These are phyloP conservation scores for Pollachius pollachius DNA, from an alignment of 2,113 vertebrate species.

Conservation along the genomic window DNA sequence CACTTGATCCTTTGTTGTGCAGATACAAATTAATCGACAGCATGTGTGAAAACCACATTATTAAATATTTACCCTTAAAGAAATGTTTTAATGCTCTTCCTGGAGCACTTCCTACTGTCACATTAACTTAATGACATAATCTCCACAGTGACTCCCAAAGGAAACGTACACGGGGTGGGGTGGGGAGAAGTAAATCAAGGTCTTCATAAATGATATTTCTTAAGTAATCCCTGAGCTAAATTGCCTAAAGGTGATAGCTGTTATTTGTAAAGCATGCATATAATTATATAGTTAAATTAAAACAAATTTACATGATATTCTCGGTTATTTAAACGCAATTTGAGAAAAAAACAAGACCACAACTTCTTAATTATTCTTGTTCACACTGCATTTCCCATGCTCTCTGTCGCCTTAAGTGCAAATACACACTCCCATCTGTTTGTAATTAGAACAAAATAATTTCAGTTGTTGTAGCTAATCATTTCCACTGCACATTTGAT, in stretches of 20 bases:
- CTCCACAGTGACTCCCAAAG: conserved; percentile 42
- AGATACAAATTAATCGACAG: too few relatives aligned
- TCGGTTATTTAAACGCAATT: conserved; percentile 93
- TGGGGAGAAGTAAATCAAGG: conserved; percentile 29
- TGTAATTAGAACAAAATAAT: conserved; percentile 99
- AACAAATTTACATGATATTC: conserved; percentile 95
- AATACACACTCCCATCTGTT: conserved; percentile 99
- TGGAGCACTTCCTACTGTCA: conserved; percentile 14
- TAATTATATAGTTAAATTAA: conserved; percentile 96
- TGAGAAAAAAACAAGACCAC: conserved; percentile 78
- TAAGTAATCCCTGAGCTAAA: conserved; percentile 21
- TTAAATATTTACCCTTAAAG: too few relatives aligned
- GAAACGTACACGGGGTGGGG: not conserved
- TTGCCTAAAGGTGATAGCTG: conserved; percentile 28
- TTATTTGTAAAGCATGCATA: conserved; percentile 82
- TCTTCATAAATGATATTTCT: conserved; percentile 9
- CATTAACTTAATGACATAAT: conserved; percentile 29
- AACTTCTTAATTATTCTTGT: conserved; percentile 99
- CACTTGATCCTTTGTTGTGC: too few relatives aligned
- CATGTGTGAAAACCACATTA: too few relatives aligned
- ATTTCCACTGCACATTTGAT: conserved; percentile 99
- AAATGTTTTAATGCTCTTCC: not conserved
- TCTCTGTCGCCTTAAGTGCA: conserved; percentile 96
- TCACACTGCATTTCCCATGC: conserved; percentile 97
- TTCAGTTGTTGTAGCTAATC: conserved; percentile 96